Percentiles rank a stretch among this genome's conserved stretches.
phyloP scores from a whole-genome alignment of 30 jellyfish, hydroid and myxozoan genomes.

The Cassiopea andromeda region DNA sequence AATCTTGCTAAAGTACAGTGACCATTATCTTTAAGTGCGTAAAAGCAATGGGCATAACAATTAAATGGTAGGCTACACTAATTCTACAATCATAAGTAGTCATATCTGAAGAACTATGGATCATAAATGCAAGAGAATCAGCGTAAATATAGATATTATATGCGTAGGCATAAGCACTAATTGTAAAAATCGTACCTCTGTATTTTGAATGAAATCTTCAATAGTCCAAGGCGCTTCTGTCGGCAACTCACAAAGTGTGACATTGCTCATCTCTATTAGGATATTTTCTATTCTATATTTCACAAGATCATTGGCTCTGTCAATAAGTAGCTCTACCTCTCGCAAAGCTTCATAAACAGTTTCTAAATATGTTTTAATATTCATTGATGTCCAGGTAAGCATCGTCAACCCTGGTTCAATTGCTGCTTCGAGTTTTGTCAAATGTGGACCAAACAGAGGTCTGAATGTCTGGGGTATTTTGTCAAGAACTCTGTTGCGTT shows the following conservation, averaged over 20 bases:
- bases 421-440: conserved; percentile 89
- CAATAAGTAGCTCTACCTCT: conserved; percentile 83
- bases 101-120: no score
- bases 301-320: conserved; percentile 86
- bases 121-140: no score
- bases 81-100: no score
- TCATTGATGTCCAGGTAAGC: conserved; percentile 93
- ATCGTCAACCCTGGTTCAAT: conserved; percentile 91
- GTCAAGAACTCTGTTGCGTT: conserved; percentile 61
- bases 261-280: conserved; percentile 69
- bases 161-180: not conserved
- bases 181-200: conserved; percentile 59
- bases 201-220: conserved; percentile 72
- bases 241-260: conserved; percentile 75
- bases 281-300: conserved; percentile 76
- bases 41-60: no score
- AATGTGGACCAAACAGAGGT: conserved; percentile 87
- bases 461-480: conserved; percentile 70
- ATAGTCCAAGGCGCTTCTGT: conserved; percentile 83
- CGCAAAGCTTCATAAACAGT: conserved; percentile 76
- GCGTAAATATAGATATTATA: no score
- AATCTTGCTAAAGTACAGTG: no score
- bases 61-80: no score
- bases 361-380: conserved; percentile 71
- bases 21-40: no score